Percentiles rank a stretch among this genome's conserved stretches.
Evolutionary conservation across 2,888 invertebrate genomes (phyloP).

Genomic region (Melanargia galathea): DNA sequence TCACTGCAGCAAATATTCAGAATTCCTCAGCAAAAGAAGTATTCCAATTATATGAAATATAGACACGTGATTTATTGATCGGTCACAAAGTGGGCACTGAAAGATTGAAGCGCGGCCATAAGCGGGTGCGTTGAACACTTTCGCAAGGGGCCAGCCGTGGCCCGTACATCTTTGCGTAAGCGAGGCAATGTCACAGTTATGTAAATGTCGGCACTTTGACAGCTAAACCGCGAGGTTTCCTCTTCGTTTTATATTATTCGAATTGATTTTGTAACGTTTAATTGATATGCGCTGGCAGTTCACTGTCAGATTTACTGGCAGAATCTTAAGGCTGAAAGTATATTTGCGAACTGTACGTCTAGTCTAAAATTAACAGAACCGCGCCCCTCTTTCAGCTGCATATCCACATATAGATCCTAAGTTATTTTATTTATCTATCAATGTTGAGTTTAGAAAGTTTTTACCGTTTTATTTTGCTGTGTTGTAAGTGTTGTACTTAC

Average conservation of each 20-base stretch:
- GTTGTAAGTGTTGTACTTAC: no score
- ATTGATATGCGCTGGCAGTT: slow-evolving; percentile 1
- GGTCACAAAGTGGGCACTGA: slow-evolving; percentile 4
- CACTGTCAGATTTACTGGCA: background rate
- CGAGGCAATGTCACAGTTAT: slow-evolving; percentile 65
- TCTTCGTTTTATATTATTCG: slow-evolving; percentile 26
- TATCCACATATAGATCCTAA: no score
- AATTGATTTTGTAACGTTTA: slow-evolving; percentile 21
- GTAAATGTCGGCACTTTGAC: slow-evolving; percentile 55
- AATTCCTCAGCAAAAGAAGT: background rate
- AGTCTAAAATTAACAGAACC: background rate
- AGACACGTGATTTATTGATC: slow-evolving; percentile 14
- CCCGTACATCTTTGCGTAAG: slow-evolving; percentile 70
- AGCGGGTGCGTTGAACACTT: slow-evolving; percentile 45
- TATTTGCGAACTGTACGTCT: background rate
- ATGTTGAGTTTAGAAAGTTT: no score
- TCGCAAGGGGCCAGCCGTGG: slow-evolving; percentile 57
- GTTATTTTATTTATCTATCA: background rate
- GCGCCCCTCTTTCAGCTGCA: background rate
- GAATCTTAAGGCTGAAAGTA: background rate
- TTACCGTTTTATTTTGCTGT: no score
- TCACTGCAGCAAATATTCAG: background rate
- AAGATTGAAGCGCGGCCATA: slow-evolving; percentile 18
- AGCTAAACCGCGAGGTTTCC: slow-evolving; percentile 44
- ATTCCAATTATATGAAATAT: slow-evolving; percentile 5